Percentiles rank a stretch among this genome's conserved stretches.
Evolutionary conservation across 2,888 invertebrate genomes (phyloP).

Genomic region (Teinopalpus imperialis): DNA sequence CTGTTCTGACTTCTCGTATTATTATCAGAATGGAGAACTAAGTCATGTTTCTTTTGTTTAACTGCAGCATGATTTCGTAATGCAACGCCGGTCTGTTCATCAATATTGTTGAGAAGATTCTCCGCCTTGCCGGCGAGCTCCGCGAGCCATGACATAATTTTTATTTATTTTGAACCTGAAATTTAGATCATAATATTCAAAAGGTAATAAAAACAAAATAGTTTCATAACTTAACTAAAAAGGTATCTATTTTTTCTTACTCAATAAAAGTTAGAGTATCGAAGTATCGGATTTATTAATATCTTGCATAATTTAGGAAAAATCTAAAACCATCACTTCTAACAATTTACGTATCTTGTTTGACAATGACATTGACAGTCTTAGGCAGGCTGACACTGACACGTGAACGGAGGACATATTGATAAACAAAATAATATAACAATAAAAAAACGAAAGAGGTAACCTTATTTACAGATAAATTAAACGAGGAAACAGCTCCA

Average conservation of each 20-base stretch:
- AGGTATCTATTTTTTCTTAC: too few relatives aligned
- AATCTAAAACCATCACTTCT: constrained; percentile 20
- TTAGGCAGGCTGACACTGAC: constrained; percentile 26
- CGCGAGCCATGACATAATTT: constrained; percentile 87
- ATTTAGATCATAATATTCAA: constrained; percentile 19
- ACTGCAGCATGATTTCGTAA: constrained; percentile 63
- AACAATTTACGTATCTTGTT: constrained; percentile 22
- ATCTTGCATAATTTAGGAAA: constrained; percentile 21
- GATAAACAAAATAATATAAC: too few relatives aligned
- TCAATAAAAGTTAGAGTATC: too few relatives aligned
- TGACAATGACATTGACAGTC: constrained; percentile 25
- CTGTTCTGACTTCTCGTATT: constrained; percentile 44
- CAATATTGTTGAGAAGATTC: constrained; percentile 87
- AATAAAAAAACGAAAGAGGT: too few relatives aligned
- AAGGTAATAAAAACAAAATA: too few relatives aligned
- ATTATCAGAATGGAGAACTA: constrained; percentile 36
- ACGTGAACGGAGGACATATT: constrained; percentile 30
- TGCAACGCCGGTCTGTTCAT: constrained; percentile 87
- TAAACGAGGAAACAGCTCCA: too few relatives aligned
- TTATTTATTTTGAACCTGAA: constrained; percentile 39
- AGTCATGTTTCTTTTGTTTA: constrained; percentile 48
- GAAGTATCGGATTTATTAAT: constrained; percentile 7
- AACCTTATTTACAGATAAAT: too few relatives aligned
- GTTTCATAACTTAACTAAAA: too few relatives aligned
- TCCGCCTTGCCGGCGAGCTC: constrained; percentile 89